phyloP scores from a whole-genome alignment of 2,888 invertebrate genomes.

The Rotaria socialis region DNA sequence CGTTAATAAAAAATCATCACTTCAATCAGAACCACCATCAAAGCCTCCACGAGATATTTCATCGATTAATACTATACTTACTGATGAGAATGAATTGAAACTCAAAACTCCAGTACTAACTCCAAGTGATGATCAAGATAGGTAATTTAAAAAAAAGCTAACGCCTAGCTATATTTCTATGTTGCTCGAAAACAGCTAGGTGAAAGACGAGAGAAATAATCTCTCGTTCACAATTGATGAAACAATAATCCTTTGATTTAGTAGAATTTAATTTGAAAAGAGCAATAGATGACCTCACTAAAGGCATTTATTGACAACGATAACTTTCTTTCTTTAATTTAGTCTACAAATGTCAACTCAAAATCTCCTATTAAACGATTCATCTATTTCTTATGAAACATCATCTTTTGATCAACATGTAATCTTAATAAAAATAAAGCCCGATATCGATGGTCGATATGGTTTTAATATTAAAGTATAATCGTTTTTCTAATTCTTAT shows the following conservation, averaged over 20 bases:
- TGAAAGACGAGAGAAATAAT: not conserved
- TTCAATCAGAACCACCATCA: not conserved
- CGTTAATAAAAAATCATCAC: not conserved
- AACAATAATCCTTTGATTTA: no score
- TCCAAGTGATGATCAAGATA: not conserved
- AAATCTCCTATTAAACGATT: not conserved
- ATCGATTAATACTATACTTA: not conserved
- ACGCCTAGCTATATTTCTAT: no score
- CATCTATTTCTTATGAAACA: not conserved
- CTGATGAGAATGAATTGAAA: conserved; percentile 12
- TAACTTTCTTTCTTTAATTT: not conserved
- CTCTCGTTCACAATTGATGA: not conserved
- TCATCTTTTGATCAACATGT: not conserved
- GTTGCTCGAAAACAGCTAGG: not conserved
- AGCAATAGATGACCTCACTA: no score
- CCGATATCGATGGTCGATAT: conserved; percentile 52
- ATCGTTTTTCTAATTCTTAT: not conserved
- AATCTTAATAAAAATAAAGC: not conserved
- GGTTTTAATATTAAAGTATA: conserved; percentile 76
- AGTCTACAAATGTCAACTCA: not conserved
- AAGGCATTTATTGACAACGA: not conserved
- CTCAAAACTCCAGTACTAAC: not conserved
- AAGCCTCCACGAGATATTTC: not conserved
- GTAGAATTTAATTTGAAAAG: no score
- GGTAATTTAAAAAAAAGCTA: not conserved